These are phyloP conservation scores for Entosphenus tridentatus DNA, from an alignment of 2,113 vertebrate genomes.

Conservation along the genomic window DNA sequence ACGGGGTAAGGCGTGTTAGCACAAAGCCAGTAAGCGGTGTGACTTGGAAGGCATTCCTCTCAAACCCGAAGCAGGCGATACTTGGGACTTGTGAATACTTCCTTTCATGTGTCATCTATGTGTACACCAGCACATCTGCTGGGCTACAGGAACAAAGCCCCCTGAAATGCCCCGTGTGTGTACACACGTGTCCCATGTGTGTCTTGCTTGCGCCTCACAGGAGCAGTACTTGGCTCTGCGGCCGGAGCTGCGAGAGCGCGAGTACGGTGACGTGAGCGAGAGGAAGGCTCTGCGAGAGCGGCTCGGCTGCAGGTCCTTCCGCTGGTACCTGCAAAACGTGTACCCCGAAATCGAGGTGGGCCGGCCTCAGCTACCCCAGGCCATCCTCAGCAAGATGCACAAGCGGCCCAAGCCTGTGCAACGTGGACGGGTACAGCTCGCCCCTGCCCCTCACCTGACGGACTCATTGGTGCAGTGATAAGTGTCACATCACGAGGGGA, in stretches of 20 bases:
- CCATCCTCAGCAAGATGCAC: conserved; percentile 41
- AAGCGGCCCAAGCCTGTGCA: conserved; percentile 54
- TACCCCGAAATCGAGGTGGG: conserved; percentile 83
- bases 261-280: conserved; percentile 55
- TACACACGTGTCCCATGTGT: too few relatives aligned
- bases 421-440: conserved; percentile 47
- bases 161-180: too few relatives aligned
- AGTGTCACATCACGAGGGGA: not conserved
- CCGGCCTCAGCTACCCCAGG: conserved; percentile 37
- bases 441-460: not conserved
- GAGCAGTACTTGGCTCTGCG: conserved; percentile 76
- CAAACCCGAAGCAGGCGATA: too few relatives aligned
- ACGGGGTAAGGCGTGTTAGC: too few relatives aligned
- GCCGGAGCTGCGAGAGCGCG: conserved; percentile 45
- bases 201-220: conserved; percentile 18
- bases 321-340: conserved; percentile 74
- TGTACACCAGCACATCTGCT: too few relatives aligned
- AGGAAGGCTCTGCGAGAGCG: conserved; percentile 42
- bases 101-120: too few relatives aligned
- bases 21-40: too few relatives aligned
- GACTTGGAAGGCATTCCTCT: too few relatives aligned
- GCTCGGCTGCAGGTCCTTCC: conserved; percentile 56
- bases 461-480: not conserved
- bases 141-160: too few relatives aligned
- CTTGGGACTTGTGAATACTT: too few relatives aligned